Evolutionary conservation across 2,113 vertebrate species (phyloP).

Genomic region (Uria aalge): DNA sequence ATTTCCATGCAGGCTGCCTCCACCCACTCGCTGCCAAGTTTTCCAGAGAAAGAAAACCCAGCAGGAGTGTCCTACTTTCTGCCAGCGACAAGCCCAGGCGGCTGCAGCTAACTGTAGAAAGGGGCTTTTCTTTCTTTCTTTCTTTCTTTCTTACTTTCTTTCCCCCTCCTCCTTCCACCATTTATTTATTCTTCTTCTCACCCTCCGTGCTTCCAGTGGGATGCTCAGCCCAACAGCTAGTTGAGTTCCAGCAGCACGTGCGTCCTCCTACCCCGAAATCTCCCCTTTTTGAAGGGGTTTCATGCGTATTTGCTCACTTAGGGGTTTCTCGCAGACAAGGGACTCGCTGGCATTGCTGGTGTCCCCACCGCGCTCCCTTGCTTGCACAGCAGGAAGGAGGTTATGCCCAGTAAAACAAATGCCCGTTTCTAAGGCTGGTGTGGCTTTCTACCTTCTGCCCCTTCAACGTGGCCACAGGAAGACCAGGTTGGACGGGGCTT

Average conservation of each 20-base stretch:
- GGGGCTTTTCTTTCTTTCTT: neutral
- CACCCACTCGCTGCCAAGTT: constrained; percentile 47
- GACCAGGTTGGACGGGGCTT: neutral
- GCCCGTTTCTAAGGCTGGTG: accelerated
- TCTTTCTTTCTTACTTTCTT: neutral
- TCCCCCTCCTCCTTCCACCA: neutral
- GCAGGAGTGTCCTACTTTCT: constrained; percentile 57
- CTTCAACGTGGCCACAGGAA: neutral
- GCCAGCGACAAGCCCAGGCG: neutral
- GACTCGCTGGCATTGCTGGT: accelerated
- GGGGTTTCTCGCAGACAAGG: neutral
- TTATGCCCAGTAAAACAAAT: neutral
- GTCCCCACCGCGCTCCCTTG: accelerated
- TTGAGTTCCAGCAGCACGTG: neutral
- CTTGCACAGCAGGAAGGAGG: neutral
- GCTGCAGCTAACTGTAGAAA: neutral
- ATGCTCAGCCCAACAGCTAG: neutral
- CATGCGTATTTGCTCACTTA: neutral
- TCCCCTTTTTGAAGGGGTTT: neutral
- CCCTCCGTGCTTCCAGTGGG: neutral
- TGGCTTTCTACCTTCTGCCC: neutral
- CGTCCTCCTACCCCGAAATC: neutral
- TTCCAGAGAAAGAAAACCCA: constrained; percentile 11
- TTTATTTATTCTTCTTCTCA: neutral
- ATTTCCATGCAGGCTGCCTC: neutral